Conservation (phyloP, 2,888 invertebrate species). For the Drosophila aldrichi region DNA sequence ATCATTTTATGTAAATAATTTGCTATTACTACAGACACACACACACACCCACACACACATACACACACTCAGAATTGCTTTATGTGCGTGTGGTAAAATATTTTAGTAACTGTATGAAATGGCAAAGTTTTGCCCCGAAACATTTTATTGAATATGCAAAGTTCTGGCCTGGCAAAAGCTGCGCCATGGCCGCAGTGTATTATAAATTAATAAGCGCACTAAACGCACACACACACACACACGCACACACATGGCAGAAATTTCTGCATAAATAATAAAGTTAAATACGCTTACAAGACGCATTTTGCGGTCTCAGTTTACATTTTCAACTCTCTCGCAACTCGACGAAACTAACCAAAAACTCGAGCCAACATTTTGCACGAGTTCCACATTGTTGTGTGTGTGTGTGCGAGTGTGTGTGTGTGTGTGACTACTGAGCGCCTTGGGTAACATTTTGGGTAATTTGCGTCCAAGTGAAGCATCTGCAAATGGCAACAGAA, state of each 20-base stretch:
- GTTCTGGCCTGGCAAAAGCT: conserved; percentile 45
- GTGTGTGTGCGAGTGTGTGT: conserved; percentile 5
- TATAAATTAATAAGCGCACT: conserved; percentile 79
- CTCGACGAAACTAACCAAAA: conserved; percentile 50
- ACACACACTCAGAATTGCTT: not conserved
- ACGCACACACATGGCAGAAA: conserved; percentile 25
- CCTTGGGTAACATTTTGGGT: conserved; percentile 77
- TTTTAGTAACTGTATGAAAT: conserved; percentile 45
- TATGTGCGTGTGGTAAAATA: conserved; percentile 20
- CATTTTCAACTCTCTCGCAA: conserved; percentile 50
- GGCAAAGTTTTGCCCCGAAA: conserved; percentile 58
- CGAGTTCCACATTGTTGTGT: conserved; percentile 24
- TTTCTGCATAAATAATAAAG: conserved; percentile 77
- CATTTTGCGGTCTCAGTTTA: conserved; percentile 64
- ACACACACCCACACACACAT: conserved; percentile 5
- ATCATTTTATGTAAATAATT: conserved; percentile 60
- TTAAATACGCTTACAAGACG: conserved; percentile 80
- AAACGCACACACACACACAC: conserved; percentile 42
- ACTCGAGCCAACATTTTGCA: conserved; percentile 41
- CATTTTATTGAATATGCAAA: conserved; percentile 64
- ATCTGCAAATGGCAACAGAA: conserved; percentile 59
- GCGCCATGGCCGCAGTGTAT: conserved; percentile 78
- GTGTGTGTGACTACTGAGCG: conserved; percentile 29
- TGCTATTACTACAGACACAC: conserved; percentile 14
- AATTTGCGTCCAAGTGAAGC: conserved; percentile 66